Percentiles rank a stretch among this genome's conserved stretches.
phyloP scores from a whole-genome alignment of 2,888 invertebrate genomes.

The Eupithecia subumbrata region DNA sequence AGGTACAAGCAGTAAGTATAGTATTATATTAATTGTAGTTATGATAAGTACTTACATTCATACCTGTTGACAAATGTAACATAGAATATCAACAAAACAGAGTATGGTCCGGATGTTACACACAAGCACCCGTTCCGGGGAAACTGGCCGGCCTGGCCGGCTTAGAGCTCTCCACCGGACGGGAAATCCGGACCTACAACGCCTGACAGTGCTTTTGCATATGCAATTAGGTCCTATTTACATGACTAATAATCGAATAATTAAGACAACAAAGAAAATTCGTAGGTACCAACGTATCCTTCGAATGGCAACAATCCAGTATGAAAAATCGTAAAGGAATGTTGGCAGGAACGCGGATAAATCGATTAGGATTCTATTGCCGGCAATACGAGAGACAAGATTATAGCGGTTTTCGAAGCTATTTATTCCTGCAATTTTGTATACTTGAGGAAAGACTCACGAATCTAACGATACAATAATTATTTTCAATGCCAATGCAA shows the following conservation, averaged over 20 bases:
- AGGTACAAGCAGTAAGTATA: not conserved
- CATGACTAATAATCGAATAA: conserved; percentile 16
- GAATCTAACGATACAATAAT: not conserved
- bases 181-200: conserved; percentile 17
- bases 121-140: conserved; percentile 37
- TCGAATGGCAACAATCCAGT: not conserved
- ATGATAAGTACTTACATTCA: not conserved
- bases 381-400: not conserved
- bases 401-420: not conserved
- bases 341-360: not conserved
- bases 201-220: conserved; percentile 20
- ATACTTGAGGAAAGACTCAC: not conserved
- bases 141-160: conserved; percentile 29
- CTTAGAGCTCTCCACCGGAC: conserved; percentile 17
- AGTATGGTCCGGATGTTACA: conserved; percentile 30
- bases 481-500: not conserved
- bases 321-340: not conserved
- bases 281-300: not conserved
- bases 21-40: not conserved
- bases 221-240: conserved; percentile 8
- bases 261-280: not conserved
- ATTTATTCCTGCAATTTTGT: not conserved
- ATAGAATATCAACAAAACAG: not conserved
- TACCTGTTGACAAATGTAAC: not conserved
- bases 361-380: not conserved